These are phyloP conservation scores for Diarsia rubi DNA, from an alignment of 2,888 invertebrate genomes.

Conservation along the genomic window DNA sequence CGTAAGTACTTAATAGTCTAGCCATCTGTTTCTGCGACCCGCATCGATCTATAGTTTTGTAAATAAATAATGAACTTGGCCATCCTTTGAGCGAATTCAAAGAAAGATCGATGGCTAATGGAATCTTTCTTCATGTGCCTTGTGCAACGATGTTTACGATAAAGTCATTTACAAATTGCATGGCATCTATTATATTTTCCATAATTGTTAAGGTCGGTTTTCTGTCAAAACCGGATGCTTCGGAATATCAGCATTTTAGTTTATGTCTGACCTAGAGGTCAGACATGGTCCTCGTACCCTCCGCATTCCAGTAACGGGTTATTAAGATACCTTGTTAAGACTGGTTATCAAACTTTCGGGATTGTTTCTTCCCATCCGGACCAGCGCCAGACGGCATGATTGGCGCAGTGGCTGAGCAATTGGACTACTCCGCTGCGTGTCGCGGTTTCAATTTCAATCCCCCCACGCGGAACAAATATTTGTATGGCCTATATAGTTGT, in stretches of 20 bases:
- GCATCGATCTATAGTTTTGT: conserved; percentile 20
- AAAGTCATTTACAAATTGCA: neutral
- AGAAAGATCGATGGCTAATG: conserved; percentile 1
- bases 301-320: neutral
- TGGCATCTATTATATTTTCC: neutral
- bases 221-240: no score
- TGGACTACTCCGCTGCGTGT: no score
- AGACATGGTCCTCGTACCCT: no score
- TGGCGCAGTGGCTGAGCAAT: no score
- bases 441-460: no score
- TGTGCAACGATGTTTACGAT: neutral
- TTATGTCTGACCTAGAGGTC: no score
- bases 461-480: no score
- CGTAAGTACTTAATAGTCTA: neutral
- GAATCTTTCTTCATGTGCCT: neutral
- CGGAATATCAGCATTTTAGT: neutral
- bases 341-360: neutral
- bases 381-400: no score
- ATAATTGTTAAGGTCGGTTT: neutral
- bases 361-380: no score
- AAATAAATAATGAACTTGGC: conserved; percentile 29
- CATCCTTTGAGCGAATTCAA: neutral
- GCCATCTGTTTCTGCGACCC: conserved; percentile 14
- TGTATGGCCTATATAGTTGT: no score
- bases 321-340: neutral